A percentile compares a stretch with the other conserved stretches of the same genome.
phyloP scores from a whole-genome alignment of 37 sponge, comb jelly and placozoan genomes.

The Spongilla lacustris region DNA sequence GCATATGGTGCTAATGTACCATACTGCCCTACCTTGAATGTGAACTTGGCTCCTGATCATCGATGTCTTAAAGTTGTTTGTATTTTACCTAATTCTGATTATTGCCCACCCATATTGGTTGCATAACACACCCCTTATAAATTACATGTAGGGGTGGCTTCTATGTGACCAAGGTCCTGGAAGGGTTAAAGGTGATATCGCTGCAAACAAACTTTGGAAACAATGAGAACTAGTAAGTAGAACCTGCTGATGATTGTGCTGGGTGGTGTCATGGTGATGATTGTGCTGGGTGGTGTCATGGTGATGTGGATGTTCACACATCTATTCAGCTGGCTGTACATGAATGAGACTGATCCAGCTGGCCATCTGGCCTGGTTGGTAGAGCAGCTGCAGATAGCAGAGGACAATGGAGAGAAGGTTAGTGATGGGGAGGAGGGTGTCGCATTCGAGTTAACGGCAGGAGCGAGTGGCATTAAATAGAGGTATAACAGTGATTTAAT shows the following conservation, averaged over 20 bases:
- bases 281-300: background rate
- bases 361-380: slow-evolving; percentile 83
- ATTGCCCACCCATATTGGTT: too few relatives aligned
- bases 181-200: slow-evolving; percentile 73
- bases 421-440: background rate
- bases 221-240: slow-evolving; percentile 68
- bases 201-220: slow-evolving; percentile 89
- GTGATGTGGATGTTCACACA: background rate
- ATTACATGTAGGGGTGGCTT: slow-evolving; percentile 81
- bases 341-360: slow-evolving; percentile 84
- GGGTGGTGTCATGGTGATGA: background rate
- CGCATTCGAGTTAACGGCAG: too few relatives aligned
- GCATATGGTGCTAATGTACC: too few relatives aligned
- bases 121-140: too few relatives aligned
- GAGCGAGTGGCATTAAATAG: background rate
- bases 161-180: slow-evolving; percentile 54
- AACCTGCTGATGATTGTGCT: background rate
- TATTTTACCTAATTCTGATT: too few relatives aligned
- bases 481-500: background rate
- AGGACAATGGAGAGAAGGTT: slow-evolving; percentile 76
- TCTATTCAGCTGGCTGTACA: slow-evolving; percentile 69
- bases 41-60: too few relatives aligned
- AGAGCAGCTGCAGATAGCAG: slow-evolving; percentile 74
- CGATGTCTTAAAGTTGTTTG: too few relatives aligned
- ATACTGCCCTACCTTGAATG: too few relatives aligned